Evolutionary conservation across 1,140 invertebrate species (phyloP).

Genomic region (Cotesia vestalis): DNA sequence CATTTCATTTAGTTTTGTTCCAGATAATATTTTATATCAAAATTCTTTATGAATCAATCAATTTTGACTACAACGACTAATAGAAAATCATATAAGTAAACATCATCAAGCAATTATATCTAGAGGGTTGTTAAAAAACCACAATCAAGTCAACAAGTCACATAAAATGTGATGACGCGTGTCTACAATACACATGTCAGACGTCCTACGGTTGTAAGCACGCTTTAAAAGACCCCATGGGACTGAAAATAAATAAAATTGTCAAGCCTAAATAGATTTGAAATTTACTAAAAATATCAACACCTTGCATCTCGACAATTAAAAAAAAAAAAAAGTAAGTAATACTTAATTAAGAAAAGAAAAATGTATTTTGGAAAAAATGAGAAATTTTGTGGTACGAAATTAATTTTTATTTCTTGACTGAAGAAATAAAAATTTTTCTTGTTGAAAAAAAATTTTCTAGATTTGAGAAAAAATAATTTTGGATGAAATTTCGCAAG

Average conservation of each 20-base stretch:
- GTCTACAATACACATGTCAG: not conserved
- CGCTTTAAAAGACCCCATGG: not conserved
- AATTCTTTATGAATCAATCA: not conserved
- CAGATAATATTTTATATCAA: too few relatives aligned
- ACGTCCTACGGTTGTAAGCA: not conserved
- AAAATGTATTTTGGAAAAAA: not conserved
- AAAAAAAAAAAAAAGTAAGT: constrained; percentile 1
- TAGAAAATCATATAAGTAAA: not conserved
- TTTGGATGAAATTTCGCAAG: too few relatives aligned
- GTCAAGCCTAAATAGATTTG: not conserved
- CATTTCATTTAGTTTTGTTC: too few relatives aligned
- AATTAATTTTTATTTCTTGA: not conserved
- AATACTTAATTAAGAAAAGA: not conserved
- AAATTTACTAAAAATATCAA: not conserved
- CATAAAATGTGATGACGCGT: constrained; percentile 9
- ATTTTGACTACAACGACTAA: constrained; percentile 3
- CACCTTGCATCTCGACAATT: not conserved
- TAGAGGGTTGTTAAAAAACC: not conserved
- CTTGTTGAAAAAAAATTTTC: too few relatives aligned
- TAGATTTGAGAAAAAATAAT: too few relatives aligned
- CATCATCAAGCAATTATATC: not conserved
- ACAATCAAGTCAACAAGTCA: constrained; percentile 11
- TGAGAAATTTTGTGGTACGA: too few relatives aligned
- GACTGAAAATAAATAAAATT: not conserved
- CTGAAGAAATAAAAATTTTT: too few relatives aligned